These are phyloP conservation scores for Neoitamus cyanurus DNA, from an alignment of 2,888 invertebrate genomes.

Conservation along the genomic window DNA sequence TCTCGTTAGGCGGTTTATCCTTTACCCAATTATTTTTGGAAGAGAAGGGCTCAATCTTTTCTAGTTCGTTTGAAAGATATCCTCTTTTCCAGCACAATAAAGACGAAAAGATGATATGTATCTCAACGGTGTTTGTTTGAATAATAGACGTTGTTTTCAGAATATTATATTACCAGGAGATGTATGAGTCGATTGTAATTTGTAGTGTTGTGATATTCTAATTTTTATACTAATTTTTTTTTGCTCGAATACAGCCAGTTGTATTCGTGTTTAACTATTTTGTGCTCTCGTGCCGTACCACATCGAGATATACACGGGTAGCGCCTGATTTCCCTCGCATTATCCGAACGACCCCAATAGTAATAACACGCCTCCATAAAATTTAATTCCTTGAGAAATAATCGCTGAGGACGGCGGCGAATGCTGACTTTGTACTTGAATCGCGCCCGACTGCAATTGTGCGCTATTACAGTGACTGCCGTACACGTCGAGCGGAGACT, in stretches of 20 bases:
- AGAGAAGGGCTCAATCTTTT: not conserved
- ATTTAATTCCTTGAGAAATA: constrained; percentile 5
- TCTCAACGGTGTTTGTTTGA: not conserved
- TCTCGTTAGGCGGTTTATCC: not conserved
- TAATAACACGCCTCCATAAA: not conserved
- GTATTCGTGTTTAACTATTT: too few species aligned
- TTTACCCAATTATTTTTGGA: not conserved
- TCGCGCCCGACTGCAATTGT: not conserved
- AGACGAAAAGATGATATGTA: not conserved
- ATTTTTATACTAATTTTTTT: too few species aligned
- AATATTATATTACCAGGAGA: not conserved
- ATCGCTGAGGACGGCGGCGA: not conserved
- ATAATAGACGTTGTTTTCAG: not conserved
- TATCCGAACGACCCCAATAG: not conserved
- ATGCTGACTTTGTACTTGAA: not conserved
- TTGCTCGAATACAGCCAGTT: not conserved
- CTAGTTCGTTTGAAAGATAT: not conserved
- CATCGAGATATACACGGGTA: not conserved
- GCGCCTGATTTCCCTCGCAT: not conserved
- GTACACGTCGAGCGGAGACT: not conserved
- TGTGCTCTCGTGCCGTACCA: too few species aligned
- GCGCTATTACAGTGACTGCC: not conserved
- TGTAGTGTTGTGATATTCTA: not conserved
- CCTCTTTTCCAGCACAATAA: not conserved
- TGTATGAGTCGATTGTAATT: not conserved